Evolutionary conservation across 1,140 invertebrate genomes (phyloP).

Genomic region (Leptinotarsa lineolata): DNA sequence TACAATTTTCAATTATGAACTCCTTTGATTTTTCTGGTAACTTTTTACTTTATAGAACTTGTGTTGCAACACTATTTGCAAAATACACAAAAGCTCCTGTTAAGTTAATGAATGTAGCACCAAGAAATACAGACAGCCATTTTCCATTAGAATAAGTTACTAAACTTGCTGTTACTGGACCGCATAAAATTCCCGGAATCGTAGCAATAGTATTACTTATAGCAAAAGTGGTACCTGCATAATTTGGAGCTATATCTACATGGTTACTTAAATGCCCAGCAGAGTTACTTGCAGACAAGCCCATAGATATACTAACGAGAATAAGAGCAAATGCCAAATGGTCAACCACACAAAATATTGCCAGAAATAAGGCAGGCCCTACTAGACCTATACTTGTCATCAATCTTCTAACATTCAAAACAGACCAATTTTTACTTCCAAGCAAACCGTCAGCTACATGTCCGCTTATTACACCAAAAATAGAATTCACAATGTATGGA

Average conservation of each 20-base stretch:
- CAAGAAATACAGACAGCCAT: slow-evolving; percentile 78
- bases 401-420: slow-evolving; percentile 72
- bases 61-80: slow-evolving; percentile 74
- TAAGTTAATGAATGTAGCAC: slow-evolving; percentile 76
- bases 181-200: slow-evolving; percentile 77
- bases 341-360: slow-evolving; percentile 76
- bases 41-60: slow-evolving; percentile 60
- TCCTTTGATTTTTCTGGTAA: too few species aligned
- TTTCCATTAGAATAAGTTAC: slow-evolving; percentile 73
- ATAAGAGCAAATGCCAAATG: slow-evolving; percentile 73
- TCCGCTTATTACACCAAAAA: slow-evolving; percentile 74
- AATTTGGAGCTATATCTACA: slow-evolving; percentile 78
- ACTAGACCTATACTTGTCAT: slow-evolving; percentile 80
- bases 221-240: slow-evolving; percentile 80
- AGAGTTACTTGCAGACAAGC: slow-evolving; percentile 77
- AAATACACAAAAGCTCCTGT: slow-evolving; percentile 78
- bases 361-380: slow-evolving; percentile 73
- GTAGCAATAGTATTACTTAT: slow-evolving; percentile 81
- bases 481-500: slow-evolving; percentile 77
- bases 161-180: slow-evolving; percentile 77
- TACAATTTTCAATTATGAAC: too few species aligned
- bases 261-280: slow-evolving; percentile 81
- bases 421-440: slow-evolving; percentile 67
- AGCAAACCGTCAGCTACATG: slow-evolving; percentile 74
- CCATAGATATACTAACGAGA: slow-evolving; percentile 79